These are phyloP conservation scores for Premnoplex brunnescens DNA, from an alignment of 2,797 vertebrate species.

Conservation along the genomic window DNA sequence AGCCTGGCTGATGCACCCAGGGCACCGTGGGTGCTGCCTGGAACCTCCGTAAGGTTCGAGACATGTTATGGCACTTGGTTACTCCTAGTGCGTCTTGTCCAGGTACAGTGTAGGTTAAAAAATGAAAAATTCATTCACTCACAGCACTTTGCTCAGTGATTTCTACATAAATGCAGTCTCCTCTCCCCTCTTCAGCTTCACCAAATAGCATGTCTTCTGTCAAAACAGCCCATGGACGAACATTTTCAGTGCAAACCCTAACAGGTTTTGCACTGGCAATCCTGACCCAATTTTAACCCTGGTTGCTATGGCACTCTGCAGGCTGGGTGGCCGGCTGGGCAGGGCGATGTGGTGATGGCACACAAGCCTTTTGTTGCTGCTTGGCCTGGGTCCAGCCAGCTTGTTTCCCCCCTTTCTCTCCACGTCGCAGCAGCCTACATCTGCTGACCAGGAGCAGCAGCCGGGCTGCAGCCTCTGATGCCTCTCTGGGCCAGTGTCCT, in stretches of 20 bases:
- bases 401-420: not conserved
- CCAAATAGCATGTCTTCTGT: not conserved
- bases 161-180: not conserved
- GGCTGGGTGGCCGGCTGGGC: rapidly evolving
- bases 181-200: not conserved
- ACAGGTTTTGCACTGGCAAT: not conserved
- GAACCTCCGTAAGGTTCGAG: not conserved
- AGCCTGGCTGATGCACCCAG: not conserved
- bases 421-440: not conserved
- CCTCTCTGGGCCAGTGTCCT: not conserved
- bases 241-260: not conserved
- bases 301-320: not conserved
- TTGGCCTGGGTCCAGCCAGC: constrained; percentile 19
- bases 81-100: not conserved
- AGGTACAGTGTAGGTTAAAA: not conserved
- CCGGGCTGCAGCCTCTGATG: not conserved
- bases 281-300: constrained; percentile 31
- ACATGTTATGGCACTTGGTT: rapidly evolving
- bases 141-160: not conserved
- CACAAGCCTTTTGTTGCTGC: constrained; percentile 36
- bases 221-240: not conserved
- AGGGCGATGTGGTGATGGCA: not conserved
- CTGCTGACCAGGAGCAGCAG: not conserved
- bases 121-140: not conserved
- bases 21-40: rapidly evolving